phyloP scores from a whole-genome alignment of 2,797 vertebrate genomes.

The Pelobates cultripes region DNA sequence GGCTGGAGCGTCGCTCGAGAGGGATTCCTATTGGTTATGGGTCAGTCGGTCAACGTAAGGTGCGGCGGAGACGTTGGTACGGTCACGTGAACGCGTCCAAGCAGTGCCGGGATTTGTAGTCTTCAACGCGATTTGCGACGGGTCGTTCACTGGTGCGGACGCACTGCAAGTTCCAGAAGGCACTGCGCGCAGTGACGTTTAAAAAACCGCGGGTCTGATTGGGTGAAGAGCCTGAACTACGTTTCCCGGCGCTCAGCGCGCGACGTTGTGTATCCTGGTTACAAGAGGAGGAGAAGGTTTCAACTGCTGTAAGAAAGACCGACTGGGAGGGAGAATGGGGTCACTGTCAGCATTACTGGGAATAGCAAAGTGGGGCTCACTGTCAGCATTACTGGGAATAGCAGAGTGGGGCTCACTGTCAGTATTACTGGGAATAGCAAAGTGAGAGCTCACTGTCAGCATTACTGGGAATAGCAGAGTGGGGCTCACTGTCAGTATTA shows the following conservation, averaged over 20 bases:
- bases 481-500: no score
- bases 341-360: no score
- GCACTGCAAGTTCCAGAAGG: neutral
- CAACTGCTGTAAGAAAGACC: no score
- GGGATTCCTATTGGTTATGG: conserved; percentile 1
- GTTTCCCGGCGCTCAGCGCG: conserved; percentile 56
- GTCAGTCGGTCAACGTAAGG: neutral
- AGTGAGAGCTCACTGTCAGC: no score
- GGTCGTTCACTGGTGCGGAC: neutral
- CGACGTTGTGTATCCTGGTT: conserved; percentile 47
- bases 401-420: no score
- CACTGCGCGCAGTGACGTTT: neutral
- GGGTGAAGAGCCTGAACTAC: conserved; percentile 40
- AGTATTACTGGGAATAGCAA: no score
- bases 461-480: no score
- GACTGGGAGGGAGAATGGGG: no score
- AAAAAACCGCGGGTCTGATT: fast-evolving
- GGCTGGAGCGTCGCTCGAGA: conserved; percentile 33
- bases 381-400: no score
- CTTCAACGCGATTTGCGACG: neutral
- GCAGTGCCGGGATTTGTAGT: conserved; percentile 17
- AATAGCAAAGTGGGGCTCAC: no score
- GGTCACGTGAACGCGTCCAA: fast-evolving
- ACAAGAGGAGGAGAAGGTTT: conserved; percentile 2
- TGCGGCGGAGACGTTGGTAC: neutral